Evolutionary conservation across 2,113 vertebrate species (phyloP).

Genomic region (Nibea coibor): DNA sequence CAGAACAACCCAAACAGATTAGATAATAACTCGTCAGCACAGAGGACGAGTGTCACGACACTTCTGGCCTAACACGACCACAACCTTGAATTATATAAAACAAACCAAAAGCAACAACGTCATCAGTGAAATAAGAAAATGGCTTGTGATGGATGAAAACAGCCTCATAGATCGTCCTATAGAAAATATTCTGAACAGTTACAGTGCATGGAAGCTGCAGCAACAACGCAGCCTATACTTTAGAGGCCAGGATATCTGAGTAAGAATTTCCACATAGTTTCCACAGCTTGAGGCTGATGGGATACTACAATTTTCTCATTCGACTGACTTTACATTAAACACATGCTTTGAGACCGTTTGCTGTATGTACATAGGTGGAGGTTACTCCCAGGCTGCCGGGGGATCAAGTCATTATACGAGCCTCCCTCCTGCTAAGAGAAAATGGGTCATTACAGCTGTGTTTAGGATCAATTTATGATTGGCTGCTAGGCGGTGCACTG

Average conservation of each 20-base stretch:
- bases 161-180: no score
- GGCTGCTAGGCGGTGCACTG: background rate
- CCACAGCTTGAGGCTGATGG: background rate
- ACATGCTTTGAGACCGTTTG: background rate
- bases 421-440: constrained; percentile 16
- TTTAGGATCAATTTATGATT: constrained; percentile 14
- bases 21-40: background rate
- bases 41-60: no score
- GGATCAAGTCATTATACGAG: background rate
- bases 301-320: background rate
- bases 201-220: constrained; percentile 15
- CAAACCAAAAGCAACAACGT: background rate
- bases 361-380: background rate
- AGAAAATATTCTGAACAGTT: constrained; percentile 10
- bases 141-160: background rate
- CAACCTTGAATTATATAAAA: background rate
- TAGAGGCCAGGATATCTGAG: background rate
- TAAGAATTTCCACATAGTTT: constrained; percentile 13
- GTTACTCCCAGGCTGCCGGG: background rate
- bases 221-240: background rate
- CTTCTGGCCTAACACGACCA: background rate
- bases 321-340: background rate
- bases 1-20: background rate
- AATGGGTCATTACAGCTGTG: constrained; percentile 28
- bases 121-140: background rate